Percentiles rank a stretch among this genome's conserved stretches.
Evolutionary conservation across 2,888 invertebrate species (phyloP).

Genomic region (Epinotia brunnichana): DNA sequence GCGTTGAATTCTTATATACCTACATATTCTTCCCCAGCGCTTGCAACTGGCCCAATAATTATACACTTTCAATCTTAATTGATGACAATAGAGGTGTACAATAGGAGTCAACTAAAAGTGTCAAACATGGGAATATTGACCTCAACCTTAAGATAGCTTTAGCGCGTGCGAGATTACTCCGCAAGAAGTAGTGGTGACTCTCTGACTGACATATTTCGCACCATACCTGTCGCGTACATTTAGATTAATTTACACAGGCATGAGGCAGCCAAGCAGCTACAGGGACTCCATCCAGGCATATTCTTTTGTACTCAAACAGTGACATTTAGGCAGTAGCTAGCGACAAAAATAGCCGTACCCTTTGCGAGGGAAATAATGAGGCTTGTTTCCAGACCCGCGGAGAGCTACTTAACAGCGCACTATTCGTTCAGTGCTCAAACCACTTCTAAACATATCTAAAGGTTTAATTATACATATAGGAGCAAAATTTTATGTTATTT

Average conservation of each 20-base stretch:
- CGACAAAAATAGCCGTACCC: constrained; percentile 38
- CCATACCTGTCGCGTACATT: background rate
- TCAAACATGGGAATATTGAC: no score
- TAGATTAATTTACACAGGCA: no score
- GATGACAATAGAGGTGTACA: no score
- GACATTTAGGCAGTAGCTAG: constrained; percentile 34
- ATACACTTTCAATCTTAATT: no score
- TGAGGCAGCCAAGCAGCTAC: background rate
- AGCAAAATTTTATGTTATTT: background rate
- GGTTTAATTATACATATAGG: no score
- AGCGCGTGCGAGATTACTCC: no score
- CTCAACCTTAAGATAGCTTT: no score
- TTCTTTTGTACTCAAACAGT: constrained; percentile 28
- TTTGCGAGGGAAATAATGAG: constrained; percentile 41
- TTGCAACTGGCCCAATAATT: no score
- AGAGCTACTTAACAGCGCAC: constrained; percentile 32
- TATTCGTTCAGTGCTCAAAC: constrained; percentile 6
- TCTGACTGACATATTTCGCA: background rate
- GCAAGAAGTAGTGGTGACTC: no score
- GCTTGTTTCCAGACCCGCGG: constrained; percentile 14
- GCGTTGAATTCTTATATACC: no score
- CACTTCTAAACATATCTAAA: background rate
- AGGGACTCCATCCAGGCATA: background rate
- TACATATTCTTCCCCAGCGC: no score
- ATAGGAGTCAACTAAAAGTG: no score